Base-by-base conservation (phyloP, 92 coral and sea anemone species). In the Scolanthus callimorphus region DNA sequence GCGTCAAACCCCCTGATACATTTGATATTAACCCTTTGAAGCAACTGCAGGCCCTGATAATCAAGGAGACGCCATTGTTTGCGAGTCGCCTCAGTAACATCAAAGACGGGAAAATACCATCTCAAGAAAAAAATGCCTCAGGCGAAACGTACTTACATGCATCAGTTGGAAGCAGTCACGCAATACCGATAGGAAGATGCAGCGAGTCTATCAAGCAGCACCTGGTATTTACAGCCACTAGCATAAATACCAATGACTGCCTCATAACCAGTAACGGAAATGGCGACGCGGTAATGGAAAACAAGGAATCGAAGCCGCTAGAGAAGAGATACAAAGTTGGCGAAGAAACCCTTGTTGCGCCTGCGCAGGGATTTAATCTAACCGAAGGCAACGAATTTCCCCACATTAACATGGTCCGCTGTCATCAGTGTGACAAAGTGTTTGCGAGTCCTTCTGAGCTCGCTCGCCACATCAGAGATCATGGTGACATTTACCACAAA, bases 31-130 rank as follows among this genome's bases (percentile, higher is more conserved):
- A 68, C 37, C 75, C 75, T 27, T 47, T 68, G 25, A 27, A 61
- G 54, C 75, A 68, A 49, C 75, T 68, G 2, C 75, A 68, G 30
- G 75, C 75, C 3, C 65, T 68, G 2, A 68, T 68, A 26, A 55
- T 55, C 49, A 68, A 68, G 25, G 75, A 68, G 47, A 68, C 75
- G 4, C 65, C 75, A 0, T 50, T 64, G 10, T 68, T 54, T 30
- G 64, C 63, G 20, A 68, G 48, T 26, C 57, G 65, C 10, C 48
- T 57, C 44, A 68, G 24, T 11, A 43, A 68, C 37, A 68, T 55
- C 61, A 68, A 52, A 27, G 10, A 29, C 24, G 37, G 25, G 3
- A 48, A 20, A 4, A 56, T 29, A 2, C 44, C 27, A 17, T n/a
- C n/a, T n/a, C n/a, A n/a, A n/a, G n/a, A n/a, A n/a, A n/a, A n/a